phyloP scores from a whole-genome alignment of 2,888 invertebrate species.

The Oligia fasciuncula region DNA sequence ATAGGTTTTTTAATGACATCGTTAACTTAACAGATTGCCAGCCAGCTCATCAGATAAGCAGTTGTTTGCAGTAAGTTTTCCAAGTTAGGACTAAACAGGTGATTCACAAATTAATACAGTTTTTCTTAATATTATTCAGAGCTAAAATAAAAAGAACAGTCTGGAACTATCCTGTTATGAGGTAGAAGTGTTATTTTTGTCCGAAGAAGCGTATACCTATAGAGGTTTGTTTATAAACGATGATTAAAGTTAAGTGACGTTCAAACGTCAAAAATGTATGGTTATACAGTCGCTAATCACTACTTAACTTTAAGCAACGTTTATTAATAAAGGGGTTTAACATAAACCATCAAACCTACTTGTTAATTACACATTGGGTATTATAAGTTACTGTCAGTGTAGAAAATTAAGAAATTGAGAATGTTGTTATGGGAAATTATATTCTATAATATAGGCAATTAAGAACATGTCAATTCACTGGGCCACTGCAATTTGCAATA shows the following conservation, averaged over 20 bases:
- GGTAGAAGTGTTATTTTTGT: not conserved
- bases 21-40: not conserved
- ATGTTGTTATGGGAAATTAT: not conserved
- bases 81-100: not conserved
- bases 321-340: too few relatives aligned
- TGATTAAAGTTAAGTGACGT: too few relatives aligned
- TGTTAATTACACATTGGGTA: not conserved
- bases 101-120: not conserved
- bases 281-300: too few relatives aligned
- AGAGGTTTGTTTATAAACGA: too few relatives aligned
- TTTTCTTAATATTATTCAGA: not conserved
- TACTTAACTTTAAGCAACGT: too few relatives aligned
- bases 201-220: not conserved
- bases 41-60: not conserved
- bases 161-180: too few relatives aligned
- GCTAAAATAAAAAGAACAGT: not conserved
- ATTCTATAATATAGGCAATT: not conserved
- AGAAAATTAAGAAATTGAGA: not conserved
- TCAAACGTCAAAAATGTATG: too few relatives aligned
- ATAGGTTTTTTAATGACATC: not conserved
- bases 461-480: slow-evolving; percentile 11
- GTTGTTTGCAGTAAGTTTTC: not conserved
- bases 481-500: not conserved
- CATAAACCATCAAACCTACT: not conserved
- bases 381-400: not conserved